Evolutionary conservation across 2,113 vertebrate species (phyloP), one percentile per base, ranked within the genome.

Genomic region (Brachirus orientalis): DNA sequence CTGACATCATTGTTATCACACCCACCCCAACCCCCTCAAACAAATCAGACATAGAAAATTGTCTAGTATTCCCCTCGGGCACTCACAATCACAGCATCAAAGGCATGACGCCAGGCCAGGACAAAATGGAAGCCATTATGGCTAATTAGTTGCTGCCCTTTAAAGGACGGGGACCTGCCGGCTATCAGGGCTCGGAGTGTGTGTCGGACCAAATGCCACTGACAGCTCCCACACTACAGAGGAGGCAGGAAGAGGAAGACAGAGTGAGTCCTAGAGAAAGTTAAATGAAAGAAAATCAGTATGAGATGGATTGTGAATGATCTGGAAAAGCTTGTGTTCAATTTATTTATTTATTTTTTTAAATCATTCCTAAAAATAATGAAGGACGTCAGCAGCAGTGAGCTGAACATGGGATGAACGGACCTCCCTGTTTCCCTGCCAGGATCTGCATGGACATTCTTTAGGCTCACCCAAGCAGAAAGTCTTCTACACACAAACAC

Each of bases 381-480:
- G 60, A 46, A 79, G 62, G 71, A 86, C 74, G 70, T 68, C 69
- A 28, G 41, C 45, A 41, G 51, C 58, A 65, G 37, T 20, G 45
- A 71, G 80, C 55, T 79, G 11, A 11, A 46, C 69, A 79, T 19
- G 63, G 82, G 88, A 89, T 93, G 90, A 92, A 93, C 92, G 85
- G 72, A 77, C 55, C 68, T 84, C 70, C 81, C 88, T 90, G 69
- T 84, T 79, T 84, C 60, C 65, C 72, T 55, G 62, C 72, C 69
- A 77, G 80, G 80, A 84, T 90, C 85, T 88, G 84, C 84, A 84
- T 70, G 61, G 61, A 75, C 84, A 94, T 94, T 93, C 91, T 92
- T 92, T 87, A 88, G 75, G 91, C 84, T 94, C 86, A 86, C 82
- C 90, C 84, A 82, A 92, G 91, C 89, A 91, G 84, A 92, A 28